phyloP scores from a whole-genome alignment of 2,113 vertebrate species.

The Nibea albiflora region DNA sequence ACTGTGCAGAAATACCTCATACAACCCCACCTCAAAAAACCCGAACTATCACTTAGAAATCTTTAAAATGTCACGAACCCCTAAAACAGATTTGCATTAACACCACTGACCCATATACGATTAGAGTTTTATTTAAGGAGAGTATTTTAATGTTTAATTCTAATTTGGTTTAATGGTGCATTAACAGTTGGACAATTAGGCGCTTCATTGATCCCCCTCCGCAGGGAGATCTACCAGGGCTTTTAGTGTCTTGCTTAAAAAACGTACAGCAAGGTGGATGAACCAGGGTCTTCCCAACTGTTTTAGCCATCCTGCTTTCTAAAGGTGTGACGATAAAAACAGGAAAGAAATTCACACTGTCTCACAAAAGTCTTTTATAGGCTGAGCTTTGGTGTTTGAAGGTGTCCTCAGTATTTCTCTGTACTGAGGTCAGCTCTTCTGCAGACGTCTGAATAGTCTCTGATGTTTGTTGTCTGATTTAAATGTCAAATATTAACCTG shows the following conservation, averaged over 20 bases:
- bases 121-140: slow-evolving; percentile 8
- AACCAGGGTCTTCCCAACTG: not conserved
- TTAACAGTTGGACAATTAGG: slow-evolving; percentile 58
- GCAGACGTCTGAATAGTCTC: not conserved
- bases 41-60: not conserved
- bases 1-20: no score
- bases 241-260: slow-evolving; percentile 3
- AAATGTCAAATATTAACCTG: not conserved
- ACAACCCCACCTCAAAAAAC: no score
- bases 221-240: slow-evolving; percentile 14
- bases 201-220: slow-evolving; percentile 40
- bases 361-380: not conserved
- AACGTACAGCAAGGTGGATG: slow-evolving; percentile 1
- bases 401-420: not conserved
- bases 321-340: not conserved
- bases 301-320: not conserved
- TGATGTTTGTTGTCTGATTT: not conserved
- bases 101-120: not conserved
- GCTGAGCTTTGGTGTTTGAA: not conserved
- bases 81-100: slow-evolving; percentile 15
- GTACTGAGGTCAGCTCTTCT: not conserved
- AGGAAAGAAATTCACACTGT: not conserved
- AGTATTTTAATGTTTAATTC: slow-evolving; percentile 36
- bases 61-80: slow-evolving; percentile 5
- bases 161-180: slow-evolving; percentile 53